phyloP scores from a whole-genome alignment of 2,797 vertebrate species.

The Presbytis comata region DNA sequence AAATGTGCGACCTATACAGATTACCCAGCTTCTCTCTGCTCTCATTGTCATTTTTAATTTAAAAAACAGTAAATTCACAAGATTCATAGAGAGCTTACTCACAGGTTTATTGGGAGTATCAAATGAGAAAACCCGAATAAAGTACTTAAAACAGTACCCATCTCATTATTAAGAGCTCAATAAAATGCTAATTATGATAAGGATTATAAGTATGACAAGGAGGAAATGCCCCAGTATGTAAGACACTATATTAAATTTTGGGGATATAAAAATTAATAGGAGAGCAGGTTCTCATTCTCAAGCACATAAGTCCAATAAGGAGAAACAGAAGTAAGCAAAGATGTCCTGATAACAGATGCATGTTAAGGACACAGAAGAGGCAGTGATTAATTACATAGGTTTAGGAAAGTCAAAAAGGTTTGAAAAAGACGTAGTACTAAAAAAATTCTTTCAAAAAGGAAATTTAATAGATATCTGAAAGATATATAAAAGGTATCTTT shows the following conservation, averaged over 20 bases:
- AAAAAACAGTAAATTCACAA: not conserved
- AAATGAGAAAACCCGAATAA: not conserved
- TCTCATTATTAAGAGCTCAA: not conserved
- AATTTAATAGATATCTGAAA: not conserved
- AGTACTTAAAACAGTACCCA: not conserved
- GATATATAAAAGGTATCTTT: not conserved
- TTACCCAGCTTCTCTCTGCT: not conserved
- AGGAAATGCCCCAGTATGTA: not conserved
- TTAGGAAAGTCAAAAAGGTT: not conserved
- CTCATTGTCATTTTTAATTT: not conserved
- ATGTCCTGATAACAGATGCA: not conserved
- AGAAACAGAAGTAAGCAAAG: not conserved
- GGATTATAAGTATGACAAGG: not conserved
- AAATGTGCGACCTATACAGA: rapidly evolving
- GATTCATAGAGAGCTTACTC: not conserved
- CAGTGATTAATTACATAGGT: not conserved
- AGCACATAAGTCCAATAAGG: not conserved
- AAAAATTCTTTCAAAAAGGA: not conserved
- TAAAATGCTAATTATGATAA: not conserved
- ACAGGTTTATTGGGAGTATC: not conserved
- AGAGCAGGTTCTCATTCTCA: not conserved
- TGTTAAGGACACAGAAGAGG: not conserved
- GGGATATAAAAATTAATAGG: not conserved
- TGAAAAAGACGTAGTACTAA: not conserved
- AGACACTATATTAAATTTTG: not conserved